These are phyloP conservation scores for Cabera pusaria DNA, from an alignment of 2,888 invertebrate genomes.

Conservation along the genomic window DNA sequence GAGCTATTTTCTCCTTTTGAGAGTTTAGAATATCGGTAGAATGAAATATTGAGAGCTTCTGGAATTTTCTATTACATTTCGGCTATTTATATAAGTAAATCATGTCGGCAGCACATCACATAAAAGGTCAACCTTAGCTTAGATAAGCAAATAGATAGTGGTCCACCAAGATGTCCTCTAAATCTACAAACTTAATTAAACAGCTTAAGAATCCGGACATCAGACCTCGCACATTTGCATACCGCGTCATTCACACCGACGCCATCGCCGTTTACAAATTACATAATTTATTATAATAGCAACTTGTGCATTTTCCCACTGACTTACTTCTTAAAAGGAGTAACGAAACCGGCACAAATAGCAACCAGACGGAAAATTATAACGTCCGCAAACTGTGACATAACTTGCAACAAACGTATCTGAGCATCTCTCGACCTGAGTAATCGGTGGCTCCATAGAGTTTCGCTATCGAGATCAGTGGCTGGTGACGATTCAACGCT, in stretches of 20 bases:
- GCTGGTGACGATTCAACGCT: conserved; percentile 47
- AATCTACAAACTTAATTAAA: neutral
- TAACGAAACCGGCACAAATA: conserved; percentile 49
- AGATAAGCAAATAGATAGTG: too few relatives aligned
- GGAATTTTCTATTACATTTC: too few relatives aligned
- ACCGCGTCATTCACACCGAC: conserved; percentile 22
- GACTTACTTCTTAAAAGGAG: conserved; percentile 45
- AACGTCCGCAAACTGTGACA: conserved; percentile 55
- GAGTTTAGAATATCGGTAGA: too few relatives aligned
- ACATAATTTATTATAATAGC: conserved; percentile 37
- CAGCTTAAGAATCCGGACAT: conserved; percentile 7
- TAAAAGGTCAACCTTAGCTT: too few relatives aligned
- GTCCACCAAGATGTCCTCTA: too few relatives aligned
- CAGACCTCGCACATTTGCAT: conserved; percentile 18
- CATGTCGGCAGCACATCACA: too few relatives aligned
- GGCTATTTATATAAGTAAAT: too few relatives aligned
- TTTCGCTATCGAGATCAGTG: conserved; percentile 62
- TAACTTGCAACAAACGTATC: conserved; percentile 57
- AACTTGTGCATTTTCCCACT: conserved; percentile 37
- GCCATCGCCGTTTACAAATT: conserved; percentile 33
- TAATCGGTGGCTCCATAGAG: conserved; percentile 34
- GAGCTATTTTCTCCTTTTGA: too few relatives aligned
- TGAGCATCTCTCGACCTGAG: conserved; percentile 53
- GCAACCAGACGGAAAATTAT: conserved; percentile 67
- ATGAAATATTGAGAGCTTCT: too few relatives aligned